These are phyloP conservation scores for Phylloscopus trochiloides DNA, from an alignment of 2,113 vertebrate species.

Conservation along the genomic window DNA sequence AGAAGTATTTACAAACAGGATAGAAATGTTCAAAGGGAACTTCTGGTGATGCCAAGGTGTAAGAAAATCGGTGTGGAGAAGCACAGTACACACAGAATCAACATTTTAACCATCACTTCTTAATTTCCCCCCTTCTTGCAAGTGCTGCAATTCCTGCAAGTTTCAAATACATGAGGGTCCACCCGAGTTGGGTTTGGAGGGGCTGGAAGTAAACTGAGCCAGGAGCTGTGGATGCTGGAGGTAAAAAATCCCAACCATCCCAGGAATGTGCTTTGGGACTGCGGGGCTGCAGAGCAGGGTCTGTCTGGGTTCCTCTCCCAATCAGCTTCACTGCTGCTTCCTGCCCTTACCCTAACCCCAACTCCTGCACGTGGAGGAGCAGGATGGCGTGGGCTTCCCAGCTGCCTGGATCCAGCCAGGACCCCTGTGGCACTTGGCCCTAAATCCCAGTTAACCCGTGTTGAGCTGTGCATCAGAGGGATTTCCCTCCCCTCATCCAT, in stretches of 20 bases:
- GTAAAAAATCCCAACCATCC: neutral
- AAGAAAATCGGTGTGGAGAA: neutral
- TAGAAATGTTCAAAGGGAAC: neutral
- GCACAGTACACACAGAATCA: neutral
- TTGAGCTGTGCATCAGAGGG: neutral
- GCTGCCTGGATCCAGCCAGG: neutral
- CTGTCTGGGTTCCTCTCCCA: rapidly evolving
- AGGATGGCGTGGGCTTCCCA: neutral
- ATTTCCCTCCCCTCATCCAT: neutral
- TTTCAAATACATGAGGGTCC: neutral
- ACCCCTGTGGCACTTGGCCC: neutral
- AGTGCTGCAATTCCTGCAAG: neutral
- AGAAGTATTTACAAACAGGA: neutral
- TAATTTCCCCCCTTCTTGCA: neutral
- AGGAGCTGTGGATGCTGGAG: neutral
- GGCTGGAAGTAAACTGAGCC: neutral
- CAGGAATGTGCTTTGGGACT: neutral
- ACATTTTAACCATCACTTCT: neutral
- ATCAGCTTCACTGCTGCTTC: rapidly evolving
- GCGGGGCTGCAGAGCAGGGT: neutral
- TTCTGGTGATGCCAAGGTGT: neutral
- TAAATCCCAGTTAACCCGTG: neutral
- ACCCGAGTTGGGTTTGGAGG: neutral
- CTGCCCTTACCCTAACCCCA: no score
- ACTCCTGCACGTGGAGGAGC: rapidly evolving